A percentile compares a stretch with the other conserved stretches of the same genome.
Conservation (phyloP, 2,888 invertebrate species). For the Gisinianus flammeolus region DNA sequence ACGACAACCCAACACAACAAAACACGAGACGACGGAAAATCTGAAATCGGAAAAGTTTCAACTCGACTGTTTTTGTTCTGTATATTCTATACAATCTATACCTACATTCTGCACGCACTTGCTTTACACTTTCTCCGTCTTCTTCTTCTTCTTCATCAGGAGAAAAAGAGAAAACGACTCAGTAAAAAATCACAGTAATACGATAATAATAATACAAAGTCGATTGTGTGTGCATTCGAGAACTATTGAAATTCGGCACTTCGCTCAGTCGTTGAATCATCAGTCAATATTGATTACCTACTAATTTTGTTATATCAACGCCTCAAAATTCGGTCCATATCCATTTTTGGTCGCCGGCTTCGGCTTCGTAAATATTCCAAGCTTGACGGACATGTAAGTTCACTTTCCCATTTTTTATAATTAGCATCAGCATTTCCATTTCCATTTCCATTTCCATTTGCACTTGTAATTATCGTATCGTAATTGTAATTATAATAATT, state of each 20-base stretch:
- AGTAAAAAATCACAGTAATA: no score
- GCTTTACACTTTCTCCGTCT: not conserved
- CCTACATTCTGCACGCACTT: not conserved
- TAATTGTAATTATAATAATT: no score
- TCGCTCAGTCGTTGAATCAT: not conserved
- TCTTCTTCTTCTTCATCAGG: not conserved
- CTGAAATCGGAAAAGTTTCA: not conserved
- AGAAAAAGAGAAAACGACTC: no score
- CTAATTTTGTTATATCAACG: not conserved
- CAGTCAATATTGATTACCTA: not conserved
- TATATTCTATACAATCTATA: not conserved
- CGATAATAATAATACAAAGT: no score
- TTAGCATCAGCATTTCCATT: not conserved
- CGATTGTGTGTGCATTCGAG: no score
- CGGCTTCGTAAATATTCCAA: conserved; percentile 59
- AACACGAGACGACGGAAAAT: not conserved
- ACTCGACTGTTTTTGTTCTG: no score
- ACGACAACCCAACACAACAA: not conserved
- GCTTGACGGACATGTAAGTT: conserved; percentile 58
- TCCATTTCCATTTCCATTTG: not conserved
- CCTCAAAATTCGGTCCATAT: conserved; percentile 59
- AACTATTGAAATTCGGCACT: not conserved
- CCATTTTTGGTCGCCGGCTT: conserved; percentile 58
- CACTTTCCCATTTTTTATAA: not conserved
- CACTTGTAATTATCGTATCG: no score